Evolutionary conservation across 2,797 vertebrate species (phyloP).

Genomic region (Gymnoscopelus microlampas): DNA sequence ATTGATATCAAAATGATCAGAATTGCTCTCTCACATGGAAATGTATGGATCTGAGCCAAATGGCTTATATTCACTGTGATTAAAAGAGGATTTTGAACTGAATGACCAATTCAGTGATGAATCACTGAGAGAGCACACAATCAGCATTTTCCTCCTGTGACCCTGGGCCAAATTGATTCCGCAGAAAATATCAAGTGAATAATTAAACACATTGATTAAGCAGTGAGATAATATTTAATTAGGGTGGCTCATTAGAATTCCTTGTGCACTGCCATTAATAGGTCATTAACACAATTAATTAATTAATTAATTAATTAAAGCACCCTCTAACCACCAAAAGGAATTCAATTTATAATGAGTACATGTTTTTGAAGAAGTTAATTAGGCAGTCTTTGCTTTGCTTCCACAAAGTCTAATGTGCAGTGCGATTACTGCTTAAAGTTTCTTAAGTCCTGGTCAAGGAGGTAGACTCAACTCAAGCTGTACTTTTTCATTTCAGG

Average conservation of each 20-base stretch:
- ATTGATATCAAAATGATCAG: slow-evolving; percentile 77
- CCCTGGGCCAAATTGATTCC: slow-evolving; percentile 77
- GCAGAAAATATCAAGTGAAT: slow-evolving; percentile 83
- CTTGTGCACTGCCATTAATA: slow-evolving; percentile 77
- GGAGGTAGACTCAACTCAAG: slow-evolving; percentile 19
- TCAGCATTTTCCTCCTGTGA: slow-evolving; percentile 68
- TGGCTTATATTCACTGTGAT: slow-evolving; percentile 64
- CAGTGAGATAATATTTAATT: slow-evolving; percentile 89
- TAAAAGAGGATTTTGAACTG: slow-evolving; percentile 78
- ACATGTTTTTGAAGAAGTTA: slow-evolving; percentile 82
- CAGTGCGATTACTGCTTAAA: slow-evolving; percentile 64
- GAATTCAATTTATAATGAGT: slow-evolving; percentile 81
- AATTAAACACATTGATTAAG: slow-evolving; percentile 87
- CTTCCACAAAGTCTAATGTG: slow-evolving; percentile 63
- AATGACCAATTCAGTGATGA: slow-evolving; percentile 74
- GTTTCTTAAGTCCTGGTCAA: slow-evolving; percentile 52
- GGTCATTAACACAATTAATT: slow-evolving; percentile 84
- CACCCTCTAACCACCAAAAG: slow-evolving; percentile 79
- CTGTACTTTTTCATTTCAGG: slow-evolving; percentile 13
- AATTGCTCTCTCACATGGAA: slow-evolving; percentile 67
- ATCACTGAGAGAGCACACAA: slow-evolving; percentile 68
- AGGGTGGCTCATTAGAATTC: slow-evolving; percentile 83
- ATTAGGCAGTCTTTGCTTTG: slow-evolving; percentile 74
- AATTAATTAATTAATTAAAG: slow-evolving; percentile 83
- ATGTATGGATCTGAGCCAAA: slow-evolving; percentile 73